These are phyloP conservation scores for Clarias fuscus DNA, from an alignment of 2,797 vertebrate species.

Conservation along the genomic window DNA sequence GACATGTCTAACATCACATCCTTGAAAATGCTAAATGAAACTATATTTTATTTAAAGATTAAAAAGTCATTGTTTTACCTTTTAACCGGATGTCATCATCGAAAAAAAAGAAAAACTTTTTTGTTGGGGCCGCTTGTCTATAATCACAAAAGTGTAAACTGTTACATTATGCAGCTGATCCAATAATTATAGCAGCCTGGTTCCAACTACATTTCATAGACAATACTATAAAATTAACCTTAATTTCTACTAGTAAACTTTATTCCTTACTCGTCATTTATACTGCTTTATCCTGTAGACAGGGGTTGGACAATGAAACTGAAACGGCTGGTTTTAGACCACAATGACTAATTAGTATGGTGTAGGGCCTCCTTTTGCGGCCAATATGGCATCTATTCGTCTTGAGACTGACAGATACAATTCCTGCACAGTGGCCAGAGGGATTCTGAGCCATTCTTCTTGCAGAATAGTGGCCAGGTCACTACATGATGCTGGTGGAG, in stretches of 20 bases:
- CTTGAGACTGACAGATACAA: too few species aligned
- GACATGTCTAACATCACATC: neutral
- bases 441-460: too few species aligned
- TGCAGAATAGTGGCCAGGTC: too few species aligned
- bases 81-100: slow-evolving; percentile 78
- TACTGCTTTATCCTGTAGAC: too few species aligned
- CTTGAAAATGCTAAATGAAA: neutral
- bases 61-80: slow-evolving; percentile 67
- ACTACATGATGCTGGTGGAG: too few species aligned
- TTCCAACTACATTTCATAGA: neutral
- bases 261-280: too few species aligned
- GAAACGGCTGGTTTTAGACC: too few species aligned
- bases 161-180: neutral
- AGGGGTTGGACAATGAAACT: too few species aligned
- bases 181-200: neutral
- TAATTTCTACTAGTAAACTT: neutral
- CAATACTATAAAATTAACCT: neutral
- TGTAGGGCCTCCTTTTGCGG: too few species aligned
- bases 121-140: slow-evolving; percentile 66
- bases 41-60: neutral
- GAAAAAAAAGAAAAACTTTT: slow-evolving; percentile 83
- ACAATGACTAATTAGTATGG: too few species aligned
- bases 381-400: too few species aligned
- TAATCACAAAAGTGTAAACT: slow-evolving; percentile 24
- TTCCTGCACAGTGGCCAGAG: too few species aligned